Conservation (phyloP, 2,797 vertebrate genomes). For the Craterocephalus amniculus region DNA sequence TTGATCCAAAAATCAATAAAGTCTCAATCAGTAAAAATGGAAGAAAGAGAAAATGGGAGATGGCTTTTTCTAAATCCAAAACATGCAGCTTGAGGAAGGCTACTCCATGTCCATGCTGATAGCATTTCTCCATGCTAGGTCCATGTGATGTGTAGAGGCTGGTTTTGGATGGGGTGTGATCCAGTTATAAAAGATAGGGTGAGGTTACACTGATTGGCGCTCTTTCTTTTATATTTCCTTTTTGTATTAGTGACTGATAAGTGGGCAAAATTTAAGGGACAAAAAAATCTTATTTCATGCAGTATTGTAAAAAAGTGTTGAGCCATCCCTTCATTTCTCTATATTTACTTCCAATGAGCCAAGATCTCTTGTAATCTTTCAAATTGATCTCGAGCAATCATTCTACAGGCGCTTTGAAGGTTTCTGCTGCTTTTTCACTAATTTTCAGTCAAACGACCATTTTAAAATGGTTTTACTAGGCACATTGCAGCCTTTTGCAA, state of each 20-base stretch:
- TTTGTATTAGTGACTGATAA: background rate
- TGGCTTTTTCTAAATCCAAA: constrained; percentile 58
- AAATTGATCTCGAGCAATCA: background rate
- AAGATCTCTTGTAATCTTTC: background rate
- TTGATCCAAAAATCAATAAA: constrained; percentile 81
- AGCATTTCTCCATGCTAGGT: constrained; percentile 16
- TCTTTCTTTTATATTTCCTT: background rate
- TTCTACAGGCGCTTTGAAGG: background rate
- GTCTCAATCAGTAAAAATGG: constrained; percentile 72
- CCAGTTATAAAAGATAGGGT: constrained; percentile 28
- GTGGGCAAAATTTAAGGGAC: background rate
- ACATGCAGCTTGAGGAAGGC: constrained; percentile 41
- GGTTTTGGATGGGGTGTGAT: constrained; percentile 50
- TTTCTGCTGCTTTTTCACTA: background rate
- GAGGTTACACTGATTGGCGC: constrained; percentile 15
- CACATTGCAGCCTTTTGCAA: background rate
- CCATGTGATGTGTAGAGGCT: constrained; percentile 28
- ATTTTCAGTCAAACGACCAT: background rate
- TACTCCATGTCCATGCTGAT: constrained; percentile 49
- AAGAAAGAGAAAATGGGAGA: constrained; percentile 29
- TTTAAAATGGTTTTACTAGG: background rate
- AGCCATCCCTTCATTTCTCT: background rate
- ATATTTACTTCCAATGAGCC: no score
- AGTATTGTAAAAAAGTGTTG: background rate
- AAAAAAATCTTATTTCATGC: background rate